Base-by-base conservation (phyloP, 2,113 vertebrate genomes). In the Microcebus lehilahytsara region DNA sequence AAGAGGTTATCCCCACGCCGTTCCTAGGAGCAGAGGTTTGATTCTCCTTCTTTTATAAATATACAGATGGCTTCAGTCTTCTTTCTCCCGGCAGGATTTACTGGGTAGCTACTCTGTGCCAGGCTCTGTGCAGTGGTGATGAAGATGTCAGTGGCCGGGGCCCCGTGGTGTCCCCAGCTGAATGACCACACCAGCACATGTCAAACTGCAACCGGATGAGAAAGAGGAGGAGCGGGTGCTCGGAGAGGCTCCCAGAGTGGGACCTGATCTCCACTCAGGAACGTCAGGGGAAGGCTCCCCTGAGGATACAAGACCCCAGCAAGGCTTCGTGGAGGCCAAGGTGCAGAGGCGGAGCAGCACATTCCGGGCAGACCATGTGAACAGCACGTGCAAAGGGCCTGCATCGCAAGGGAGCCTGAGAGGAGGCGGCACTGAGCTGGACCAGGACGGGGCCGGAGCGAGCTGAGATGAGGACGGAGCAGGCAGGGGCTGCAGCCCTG, bases 371-470 rank as follows among this genome's bases (percentile, higher is more conserved):
- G 56, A 90, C 56, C 51, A 32, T 34, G 11, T 40, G 56, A 56
- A 30, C 46, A 34, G 79, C 27, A 81, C 3, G 22, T 80, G 42
- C 86, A 64, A 64, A 85, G 80, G 72, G 40, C 62, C 64, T 74
- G 46, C 0, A 0, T 20, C 80, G 12, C 19, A 19, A 72, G 72
- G n/a, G 53, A 27, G 34, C 58, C 23, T 2, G 0, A 56, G 32
- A n/a, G 12, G 30, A 67, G 58, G 4, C 32, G 12, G 51, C 20
- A 10, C 14, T 5, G 14, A 62, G 67, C 79, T 34, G 22, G 17
- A 34, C 10, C 1, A 17, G 46, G 66, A 40, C 9, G 7, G 27
- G 42, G 17, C 23, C 0, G 0, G 2, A 30, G 58, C 1, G 4
- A 2, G 32, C 3, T 1, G 34, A 20, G 42, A 19, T 2, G 34